Evolutionary conservation across 2,113 vertebrate species (phyloP).

Genomic region (Mus pahari): DNA sequence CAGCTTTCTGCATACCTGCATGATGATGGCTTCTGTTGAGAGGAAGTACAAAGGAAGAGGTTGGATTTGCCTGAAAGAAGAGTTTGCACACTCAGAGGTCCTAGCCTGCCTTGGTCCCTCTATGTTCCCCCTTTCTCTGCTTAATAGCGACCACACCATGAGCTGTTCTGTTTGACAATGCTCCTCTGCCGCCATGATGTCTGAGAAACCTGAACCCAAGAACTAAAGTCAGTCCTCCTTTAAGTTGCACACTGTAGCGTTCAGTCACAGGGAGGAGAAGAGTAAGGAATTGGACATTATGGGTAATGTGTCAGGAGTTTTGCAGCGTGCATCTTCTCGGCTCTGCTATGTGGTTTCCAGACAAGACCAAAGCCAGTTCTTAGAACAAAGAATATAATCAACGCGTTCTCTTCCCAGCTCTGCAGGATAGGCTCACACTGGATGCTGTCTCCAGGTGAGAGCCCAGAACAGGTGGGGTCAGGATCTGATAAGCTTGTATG

Average conservation of each 20-base stretch:
- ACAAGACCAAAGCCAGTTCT: background rate
- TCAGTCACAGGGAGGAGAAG: background rate
- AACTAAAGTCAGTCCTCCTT: background rate
- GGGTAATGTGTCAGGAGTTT: accelerated
- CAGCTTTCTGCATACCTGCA: background rate
- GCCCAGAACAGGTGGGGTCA: background rate
- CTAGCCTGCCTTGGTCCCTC: background rate
- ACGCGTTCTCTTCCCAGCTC: background rate
- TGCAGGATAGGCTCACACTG: background rate
- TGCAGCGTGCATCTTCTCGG: background rate
- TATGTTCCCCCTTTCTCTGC: background rate
- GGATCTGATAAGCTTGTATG: background rate
- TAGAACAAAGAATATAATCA: background rate
- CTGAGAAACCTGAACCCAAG: background rate
- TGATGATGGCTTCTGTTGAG: no score
- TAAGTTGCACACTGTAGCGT: background rate
- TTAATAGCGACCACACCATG: background rate
- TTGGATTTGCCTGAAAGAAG: background rate
- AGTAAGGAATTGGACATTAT: background rate
- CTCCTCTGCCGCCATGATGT: background rate
- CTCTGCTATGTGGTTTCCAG: background rate
- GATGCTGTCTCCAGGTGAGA: background rate
- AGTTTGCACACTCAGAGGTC: accelerated
- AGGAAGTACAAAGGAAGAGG: background rate
- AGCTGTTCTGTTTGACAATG: background rate